These are phyloP conservation scores for Machimus rusticus DNA, from an alignment of 2,888 invertebrate species.

Conservation along the genomic window DNA sequence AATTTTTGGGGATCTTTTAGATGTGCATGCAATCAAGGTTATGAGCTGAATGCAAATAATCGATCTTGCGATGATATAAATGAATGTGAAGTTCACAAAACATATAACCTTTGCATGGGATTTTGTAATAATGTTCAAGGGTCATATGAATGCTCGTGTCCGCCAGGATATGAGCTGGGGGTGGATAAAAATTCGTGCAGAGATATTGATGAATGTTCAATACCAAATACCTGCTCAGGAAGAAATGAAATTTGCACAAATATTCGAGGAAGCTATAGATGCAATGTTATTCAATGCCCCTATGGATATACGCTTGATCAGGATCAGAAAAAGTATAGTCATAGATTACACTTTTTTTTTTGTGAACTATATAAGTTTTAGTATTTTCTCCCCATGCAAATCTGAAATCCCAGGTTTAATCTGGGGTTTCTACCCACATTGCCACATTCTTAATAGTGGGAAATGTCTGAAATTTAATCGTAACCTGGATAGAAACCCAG, in stretches of 20 bases:
- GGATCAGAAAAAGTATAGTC: conserved; percentile 79
- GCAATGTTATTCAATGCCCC: conserved; percentile 87
- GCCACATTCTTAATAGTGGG: too few relatives aligned
- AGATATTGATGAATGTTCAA: conserved; percentile 79
- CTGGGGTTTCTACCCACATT: too few relatives aligned
- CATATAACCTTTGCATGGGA: conserved; percentile 76
- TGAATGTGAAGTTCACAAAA: conserved; percentile 82
- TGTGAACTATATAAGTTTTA: too few relatives aligned
- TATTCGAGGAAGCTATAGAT: conserved; percentile 86
- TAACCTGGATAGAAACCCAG: too few relatives aligned
- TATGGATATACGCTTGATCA: conserved; percentile 80
- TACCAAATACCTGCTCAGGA: conserved; percentile 64
- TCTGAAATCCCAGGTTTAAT: too few relatives aligned
- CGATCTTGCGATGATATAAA: conserved; percentile 74
- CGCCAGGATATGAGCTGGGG: conserved; percentile 78
- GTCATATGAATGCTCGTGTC: conserved; percentile 82
- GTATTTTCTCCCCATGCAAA: too few relatives aligned
- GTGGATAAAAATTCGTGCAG: conserved; percentile 81
- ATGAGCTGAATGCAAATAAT: conserved; percentile 76
- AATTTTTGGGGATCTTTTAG: conserved; percentile 91
- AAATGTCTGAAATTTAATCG: too few relatives aligned
- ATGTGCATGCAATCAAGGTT: conserved; percentile 88
- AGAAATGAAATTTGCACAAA: conserved; percentile 86
- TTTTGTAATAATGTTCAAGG: conserved; percentile 87
- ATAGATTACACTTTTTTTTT: too few relatives aligned